Conservation (phyloP, 1,140 invertebrate genomes). For the Drosophila arawakana region DNA sequence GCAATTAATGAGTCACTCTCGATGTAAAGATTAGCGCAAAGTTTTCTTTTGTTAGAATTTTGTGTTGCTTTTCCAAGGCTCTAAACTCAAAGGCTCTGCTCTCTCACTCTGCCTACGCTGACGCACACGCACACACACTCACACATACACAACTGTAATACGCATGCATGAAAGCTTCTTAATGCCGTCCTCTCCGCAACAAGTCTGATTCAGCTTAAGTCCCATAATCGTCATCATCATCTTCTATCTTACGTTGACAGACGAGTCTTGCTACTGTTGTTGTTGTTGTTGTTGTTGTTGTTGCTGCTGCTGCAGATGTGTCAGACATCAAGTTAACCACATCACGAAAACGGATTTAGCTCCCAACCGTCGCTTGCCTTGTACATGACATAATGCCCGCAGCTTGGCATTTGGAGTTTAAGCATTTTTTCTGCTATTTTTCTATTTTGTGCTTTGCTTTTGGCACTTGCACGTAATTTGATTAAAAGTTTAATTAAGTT, state of each 20-base stretch:
- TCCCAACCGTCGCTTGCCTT: slow-evolving; percentile 23
- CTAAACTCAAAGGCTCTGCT: background rate
- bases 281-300: slow-evolving; percentile 12
- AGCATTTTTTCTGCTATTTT: slow-evolving; percentile 4
- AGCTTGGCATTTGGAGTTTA: slow-evolving; percentile 14
- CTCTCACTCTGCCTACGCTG: background rate
- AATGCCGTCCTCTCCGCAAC: slow-evolving; percentile 15
- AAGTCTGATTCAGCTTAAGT: slow-evolving; percentile 33
- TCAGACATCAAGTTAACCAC: slow-evolving; percentile 42
- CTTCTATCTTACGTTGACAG: slow-evolving; percentile 3
- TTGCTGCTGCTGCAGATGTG: slow-evolving; percentile 35
- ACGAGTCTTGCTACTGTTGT: slow-evolving; percentile 13
- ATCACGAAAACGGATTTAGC: slow-evolving; percentile 38
- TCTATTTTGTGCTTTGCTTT: slow-evolving; percentile 17
- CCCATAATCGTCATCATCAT: slow-evolving; percentile 6
- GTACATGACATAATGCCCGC: slow-evolving; percentile 28
- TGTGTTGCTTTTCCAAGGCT: no score
- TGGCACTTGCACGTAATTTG: slow-evolving; percentile 10
- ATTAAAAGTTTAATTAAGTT: slow-evolving; percentile 29
- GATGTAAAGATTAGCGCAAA: slow-evolving; percentile 8
- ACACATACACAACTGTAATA: background rate
- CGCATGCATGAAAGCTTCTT: slow-evolving; percentile 19
- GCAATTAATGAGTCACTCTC: slow-evolving; percentile 23
- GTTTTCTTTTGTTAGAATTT: slow-evolving; percentile 4
- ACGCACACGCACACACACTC: background rate